Percentiles rank a stretch among this genome's conserved stretches.
phyloP scores from a whole-genome alignment of 2,888 invertebrate genomes.

The Teleogryllus oceanicus region DNA sequence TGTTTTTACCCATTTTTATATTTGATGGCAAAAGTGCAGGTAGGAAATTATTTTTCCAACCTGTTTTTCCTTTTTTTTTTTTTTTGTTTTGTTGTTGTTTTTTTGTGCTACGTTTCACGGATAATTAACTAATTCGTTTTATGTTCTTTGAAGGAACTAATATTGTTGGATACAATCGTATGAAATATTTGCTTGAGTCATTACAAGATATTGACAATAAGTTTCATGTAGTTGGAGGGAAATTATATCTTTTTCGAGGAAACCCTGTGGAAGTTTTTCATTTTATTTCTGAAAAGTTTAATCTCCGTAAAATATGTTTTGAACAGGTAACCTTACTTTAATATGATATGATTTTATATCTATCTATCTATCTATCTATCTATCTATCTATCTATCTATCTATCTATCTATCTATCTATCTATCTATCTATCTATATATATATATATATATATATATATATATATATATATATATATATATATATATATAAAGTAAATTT shows the following conservation, averaged over 20 bases:
- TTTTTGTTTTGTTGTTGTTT: too few species aligned
- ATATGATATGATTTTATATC: background rate
- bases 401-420: too few species aligned
- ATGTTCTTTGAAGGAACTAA: conserved; percentile 54
- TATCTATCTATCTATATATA: too few species aligned
- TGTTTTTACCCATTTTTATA: conserved; percentile 63
- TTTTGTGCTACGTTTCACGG: background rate
- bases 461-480: background rate
- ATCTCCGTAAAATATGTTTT: conserved; percentile 48
- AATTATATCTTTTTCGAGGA: conserved; percentile 60
- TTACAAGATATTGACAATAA: conserved; percentile 61
- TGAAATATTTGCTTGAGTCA: conserved; percentile 65
- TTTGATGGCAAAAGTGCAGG: conserved; percentile 74
- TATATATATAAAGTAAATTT: too few species aligned
- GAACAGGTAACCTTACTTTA: conserved; percentile 44
- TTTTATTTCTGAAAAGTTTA: conserved; percentile 58
- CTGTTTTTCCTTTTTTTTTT: background rate
- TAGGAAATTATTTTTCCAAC: conserved; percentile 43
- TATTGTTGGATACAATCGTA: conserved; percentile 62
- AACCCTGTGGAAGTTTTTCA: conserved; percentile 57
- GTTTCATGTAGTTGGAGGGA: conserved; percentile 56
- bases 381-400: too few species aligned
- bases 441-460: too few species aligned
- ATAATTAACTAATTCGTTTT: too few species aligned
- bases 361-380: too few species aligned